Evolutionary conservation across 2,797 vertebrate species (phyloP).

Genomic region (Mus spretus): DNA sequence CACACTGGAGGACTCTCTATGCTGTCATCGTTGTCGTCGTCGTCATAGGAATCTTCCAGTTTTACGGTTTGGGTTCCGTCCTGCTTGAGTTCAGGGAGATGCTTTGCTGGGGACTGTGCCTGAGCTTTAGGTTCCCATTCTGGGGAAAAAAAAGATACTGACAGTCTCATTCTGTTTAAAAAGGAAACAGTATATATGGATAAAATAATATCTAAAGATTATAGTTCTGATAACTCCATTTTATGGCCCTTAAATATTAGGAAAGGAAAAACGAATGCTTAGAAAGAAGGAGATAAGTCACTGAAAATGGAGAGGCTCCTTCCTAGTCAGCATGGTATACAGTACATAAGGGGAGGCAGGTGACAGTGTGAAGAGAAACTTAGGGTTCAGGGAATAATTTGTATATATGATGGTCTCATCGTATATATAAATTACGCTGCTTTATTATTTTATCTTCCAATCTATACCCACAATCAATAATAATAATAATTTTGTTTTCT

Average conservation of each 20-base stretch:
- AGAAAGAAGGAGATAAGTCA: background rate
- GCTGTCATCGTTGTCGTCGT: background rate
- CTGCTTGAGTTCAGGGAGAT: constrained; percentile 66
- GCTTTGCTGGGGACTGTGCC: constrained; percentile 41
- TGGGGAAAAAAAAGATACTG: constrained; percentile 73
- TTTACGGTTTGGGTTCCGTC: constrained; percentile 73
- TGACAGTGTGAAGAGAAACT: background rate
- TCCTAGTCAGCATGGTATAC: background rate
- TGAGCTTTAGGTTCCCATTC: constrained; percentile 77
- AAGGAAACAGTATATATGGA: constrained; percentile 58
- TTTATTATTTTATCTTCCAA: background rate
- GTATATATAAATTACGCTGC: background rate
- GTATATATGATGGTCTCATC: background rate
- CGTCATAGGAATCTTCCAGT: constrained; percentile 75
- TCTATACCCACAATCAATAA: background rate
- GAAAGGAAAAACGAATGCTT: constrained; percentile 22
- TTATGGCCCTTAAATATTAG: background rate
- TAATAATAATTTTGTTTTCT: background rate
- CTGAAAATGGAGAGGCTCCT: background rate
- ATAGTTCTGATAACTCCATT: constrained; percentile 11
- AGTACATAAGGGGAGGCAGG: constrained; percentile 24
- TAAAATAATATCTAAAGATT: constrained; percentile 51
- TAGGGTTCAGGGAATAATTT: background rate
- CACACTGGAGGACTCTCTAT: constrained; percentile 44
- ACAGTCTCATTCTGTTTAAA: constrained; percentile 60